Evolutionary conservation across 2,113 vertebrate genomes (phyloP), one percentile per base, ranked within the genome.

Genomic region (Hirundichthys speculiger): DNA sequence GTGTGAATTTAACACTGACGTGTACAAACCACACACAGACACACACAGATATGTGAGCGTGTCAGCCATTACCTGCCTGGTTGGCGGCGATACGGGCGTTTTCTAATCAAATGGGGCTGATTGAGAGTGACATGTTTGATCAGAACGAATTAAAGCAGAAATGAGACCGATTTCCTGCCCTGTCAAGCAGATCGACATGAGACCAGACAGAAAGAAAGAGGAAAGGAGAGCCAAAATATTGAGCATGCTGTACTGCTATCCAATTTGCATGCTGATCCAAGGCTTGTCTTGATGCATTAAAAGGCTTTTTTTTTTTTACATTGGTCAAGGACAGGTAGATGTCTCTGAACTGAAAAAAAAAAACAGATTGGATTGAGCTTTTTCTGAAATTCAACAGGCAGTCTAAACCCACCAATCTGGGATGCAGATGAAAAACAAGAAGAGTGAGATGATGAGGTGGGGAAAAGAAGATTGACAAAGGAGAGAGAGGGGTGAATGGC

Each of bases 61-160:
- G 74, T 82, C 85, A 79, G 41, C 69, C 81, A 66, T 85, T 86
- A 89, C 87, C 77, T 87, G 87, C 75, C 75, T 65, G 75, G 80
- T 48, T 68, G 73, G 63, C 77, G 85, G 69, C 60, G 82, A 87
- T 90, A 86, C 34, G 64, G 77, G 77, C 79, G 67, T 62, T 77
- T 86, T 63, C 71, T 88, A 88, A 91, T 92, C 84, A 86, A 81
- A 88, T 43, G 19, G 71, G 73, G 70, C 66, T 86, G 85, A 92
- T 90, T 91, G 85, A 86, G 83, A 91, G 88, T 78, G 88, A 91
- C 91, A 79, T 85, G 83, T 90, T 89, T 88, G 88, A 92, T 90
- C 86, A 83, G 84, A 88, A 85, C 8, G 79, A 92, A 89, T 88
- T 90, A 91, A 88, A 84, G 86, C 78, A 80, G 82, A 88, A 87